Percentiles rank a stretch among this genome's conserved stretches.
Conservation (phyloP, 2,797 vertebrate species). For the Acrossocheilus wenchowensis region DNA sequence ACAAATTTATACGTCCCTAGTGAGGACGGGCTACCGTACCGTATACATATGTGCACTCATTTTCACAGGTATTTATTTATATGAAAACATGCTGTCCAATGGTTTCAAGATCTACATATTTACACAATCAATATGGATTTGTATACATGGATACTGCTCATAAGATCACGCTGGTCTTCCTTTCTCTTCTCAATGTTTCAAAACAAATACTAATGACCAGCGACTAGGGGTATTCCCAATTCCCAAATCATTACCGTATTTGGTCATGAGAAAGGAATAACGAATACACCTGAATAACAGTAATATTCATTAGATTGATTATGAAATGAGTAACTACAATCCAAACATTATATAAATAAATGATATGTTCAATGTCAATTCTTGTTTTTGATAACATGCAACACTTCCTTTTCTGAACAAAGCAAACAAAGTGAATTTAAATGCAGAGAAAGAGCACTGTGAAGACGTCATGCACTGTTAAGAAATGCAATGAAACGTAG, state of each 20-base stretch:
- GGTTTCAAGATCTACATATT: conserved; percentile 24
- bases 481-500: background rate
- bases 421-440: background rate
- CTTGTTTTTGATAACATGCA: background rate
- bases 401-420: background rate
- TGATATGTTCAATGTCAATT: background rate
- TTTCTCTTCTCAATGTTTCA: conserved; percentile 27
- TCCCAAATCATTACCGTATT: conserved; percentile 12
- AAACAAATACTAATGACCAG: conserved; percentile 11
- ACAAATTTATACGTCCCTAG: background rate
- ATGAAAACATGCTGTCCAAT: conserved; percentile 21
- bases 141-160: conserved; percentile 3
- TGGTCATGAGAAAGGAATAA: background rate
- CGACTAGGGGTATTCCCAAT: background rate
- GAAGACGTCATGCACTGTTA: background rate
- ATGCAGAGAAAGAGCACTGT: background rate
- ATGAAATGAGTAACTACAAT: background rate
- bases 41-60: background rate
- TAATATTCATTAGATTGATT: background rate
- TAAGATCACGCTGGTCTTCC: conserved; percentile 18
- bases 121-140: conserved; percentile 45
- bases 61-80: conserved; percentile 28
- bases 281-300: background rate
- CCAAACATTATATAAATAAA: background rate
- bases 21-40: background rate